Percentiles rank a stretch among this genome's conserved stretches.
Evolutionary conservation across 2,888 invertebrate genomes (phyloP).

Genomic region (Cynaeus angustus): DNA sequence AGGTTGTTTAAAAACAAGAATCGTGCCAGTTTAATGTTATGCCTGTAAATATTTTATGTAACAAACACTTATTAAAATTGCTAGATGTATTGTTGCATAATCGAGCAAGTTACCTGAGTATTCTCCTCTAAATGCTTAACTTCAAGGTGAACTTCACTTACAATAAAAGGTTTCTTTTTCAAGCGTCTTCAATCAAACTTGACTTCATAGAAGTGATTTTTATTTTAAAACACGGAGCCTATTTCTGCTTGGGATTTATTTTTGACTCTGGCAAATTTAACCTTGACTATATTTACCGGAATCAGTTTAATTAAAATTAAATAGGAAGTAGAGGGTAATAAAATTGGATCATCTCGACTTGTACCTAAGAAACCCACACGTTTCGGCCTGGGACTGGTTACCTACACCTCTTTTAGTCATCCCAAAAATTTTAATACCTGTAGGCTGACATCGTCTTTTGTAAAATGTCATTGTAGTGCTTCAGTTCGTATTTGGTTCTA

Average conservation of each 20-base stretch:
- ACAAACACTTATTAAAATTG: background rate
- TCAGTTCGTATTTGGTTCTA: slow-evolving; percentile 1
- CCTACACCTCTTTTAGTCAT: background rate
- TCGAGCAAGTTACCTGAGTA: no score
- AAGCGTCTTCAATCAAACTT: no score
- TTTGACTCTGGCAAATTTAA: slow-evolving; percentile 31
- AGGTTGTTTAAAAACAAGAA: background rate
- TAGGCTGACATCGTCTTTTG: background rate
- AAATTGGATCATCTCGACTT: no score
- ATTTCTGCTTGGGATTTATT: slow-evolving; percentile 41
- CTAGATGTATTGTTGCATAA: background rate
- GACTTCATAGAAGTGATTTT: slow-evolving; percentile 45
- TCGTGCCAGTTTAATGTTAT: background rate
- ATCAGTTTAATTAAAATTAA: background rate
- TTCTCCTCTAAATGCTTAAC: no score
- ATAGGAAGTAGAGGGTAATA: no score
- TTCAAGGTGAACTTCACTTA: no score
- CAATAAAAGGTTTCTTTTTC: no score
- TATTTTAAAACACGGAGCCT: slow-evolving; percentile 49
- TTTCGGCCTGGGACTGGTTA: background rate
- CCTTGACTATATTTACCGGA: slow-evolving; percentile 49
- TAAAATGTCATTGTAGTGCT: background rate
- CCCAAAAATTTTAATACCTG: slow-evolving; percentile 11
- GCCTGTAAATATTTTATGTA: background rate
- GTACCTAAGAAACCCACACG: background rate